Conservation (phyloP, 2,113 vertebrate species). For the Heterocephalus glaber region DNA sequence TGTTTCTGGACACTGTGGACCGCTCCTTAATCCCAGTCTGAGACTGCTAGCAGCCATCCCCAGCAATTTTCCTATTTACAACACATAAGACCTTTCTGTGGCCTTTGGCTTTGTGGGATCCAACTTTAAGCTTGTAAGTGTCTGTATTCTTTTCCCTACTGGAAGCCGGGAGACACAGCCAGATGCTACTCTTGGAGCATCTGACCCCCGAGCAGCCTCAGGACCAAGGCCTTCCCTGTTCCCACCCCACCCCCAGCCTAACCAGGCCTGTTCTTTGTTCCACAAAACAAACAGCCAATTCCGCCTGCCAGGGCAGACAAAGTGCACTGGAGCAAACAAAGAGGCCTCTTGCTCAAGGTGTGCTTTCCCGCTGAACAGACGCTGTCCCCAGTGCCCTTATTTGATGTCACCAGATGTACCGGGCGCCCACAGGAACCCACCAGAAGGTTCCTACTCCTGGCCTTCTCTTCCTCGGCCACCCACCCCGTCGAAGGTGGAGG, state of each 20-base stretch:
- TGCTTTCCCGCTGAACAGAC: constrained; percentile 49
- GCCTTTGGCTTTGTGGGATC: neutral
- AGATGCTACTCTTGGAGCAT: neutral
- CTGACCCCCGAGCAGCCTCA: neutral
- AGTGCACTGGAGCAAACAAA: constrained; percentile 52
- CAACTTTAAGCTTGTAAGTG: neutral
- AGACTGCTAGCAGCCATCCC: neutral
- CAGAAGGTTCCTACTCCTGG: neutral
- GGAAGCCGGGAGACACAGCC: neutral
- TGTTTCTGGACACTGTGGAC: neutral
- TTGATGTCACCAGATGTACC: constrained; percentile 31
- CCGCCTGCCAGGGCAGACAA: constrained; percentile 35
- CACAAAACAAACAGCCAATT: constrained; percentile 72
- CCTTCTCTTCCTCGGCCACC: neutral
- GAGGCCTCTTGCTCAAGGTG: constrained; percentile 47
- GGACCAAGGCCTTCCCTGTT: neutral
- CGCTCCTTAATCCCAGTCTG: neutral
- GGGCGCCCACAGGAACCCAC: neutral
- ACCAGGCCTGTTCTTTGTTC: constrained; percentile 70
- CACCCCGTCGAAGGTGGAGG: accelerated
- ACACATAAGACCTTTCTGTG: neutral
- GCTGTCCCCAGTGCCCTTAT: neutral
- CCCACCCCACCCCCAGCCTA: neutral
- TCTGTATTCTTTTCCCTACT: neutral
- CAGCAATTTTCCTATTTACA: neutral